Base-by-base conservation (phyloP, 2,888 invertebrate genomes). In the Agrenia bidenticulata region DNA sequence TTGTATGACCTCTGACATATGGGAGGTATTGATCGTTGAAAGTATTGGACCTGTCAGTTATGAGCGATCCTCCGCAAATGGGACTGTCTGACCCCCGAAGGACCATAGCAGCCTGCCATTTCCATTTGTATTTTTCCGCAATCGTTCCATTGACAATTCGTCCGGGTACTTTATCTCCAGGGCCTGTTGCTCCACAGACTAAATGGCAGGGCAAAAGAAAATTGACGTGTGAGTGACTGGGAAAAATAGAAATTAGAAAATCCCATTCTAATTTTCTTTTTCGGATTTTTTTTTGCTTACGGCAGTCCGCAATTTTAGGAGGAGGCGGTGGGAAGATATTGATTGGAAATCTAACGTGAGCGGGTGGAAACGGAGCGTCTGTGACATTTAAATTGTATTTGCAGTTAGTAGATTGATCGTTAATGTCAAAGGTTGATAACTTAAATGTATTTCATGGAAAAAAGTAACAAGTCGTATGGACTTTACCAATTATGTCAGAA, bases 111-210 rank as follows among this genome's bases (percentile, higher is more conserved):
- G 64, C 57, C 59, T 75, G 75, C 75, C 75, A 75, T 54, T 66
- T 67, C 73, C 73, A 75, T 19, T 59, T 66, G 1, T 69, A 60
- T 2, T 68, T 63, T 9, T 45, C 56, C 1, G 75, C 73, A 41
- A 42, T 56, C 42, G 54, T 58, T 17, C 75, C 75, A 17, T 71
- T 69, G 1, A 75, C 75, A 37, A 75, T 71, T 17, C 73, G 53
- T 13, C n/a, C n/a, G n/a, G 59, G 32, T 5, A 41, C 26, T 5
- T 58, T 58, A 15, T 55, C 61, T 11, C 19, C 24, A 1, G 49
- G n/a, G n/a, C n/a, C n/a, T n/a, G n/a, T n/a, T 19, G 65, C 67
- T 32, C 75, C 75, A 45, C 75, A 75, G 13, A 61, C 74, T 73
- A 21, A 57, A 41, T n/a, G n/a, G n/a, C n/a, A n/a, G 21, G 41